A percentile compares a stretch with the other conserved stretches of the same genome.
Evolutionary conservation across 2,797 vertebrate genomes (phyloP).

Genomic region (Alauda arvensis): DNA sequence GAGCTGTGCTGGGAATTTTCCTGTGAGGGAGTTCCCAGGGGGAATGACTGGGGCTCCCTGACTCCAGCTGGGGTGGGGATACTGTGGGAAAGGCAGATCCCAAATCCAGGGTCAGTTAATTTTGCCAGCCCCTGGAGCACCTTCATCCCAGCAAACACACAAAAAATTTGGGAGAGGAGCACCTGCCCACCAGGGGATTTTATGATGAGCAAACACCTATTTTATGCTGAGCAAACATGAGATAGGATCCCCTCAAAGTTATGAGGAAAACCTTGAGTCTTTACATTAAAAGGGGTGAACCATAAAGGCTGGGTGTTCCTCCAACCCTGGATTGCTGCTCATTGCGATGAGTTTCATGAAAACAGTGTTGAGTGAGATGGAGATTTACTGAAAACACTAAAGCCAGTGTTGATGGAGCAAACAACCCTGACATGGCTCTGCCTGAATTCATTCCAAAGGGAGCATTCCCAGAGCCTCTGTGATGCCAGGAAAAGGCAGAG

Average conservation of each 20-base stretch:
- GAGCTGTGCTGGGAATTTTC: conserved; percentile 33
- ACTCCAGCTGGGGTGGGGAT: not conserved
- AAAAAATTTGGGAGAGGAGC: not conserved
- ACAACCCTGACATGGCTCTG: not conserved
- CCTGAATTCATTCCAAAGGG: not conserved
- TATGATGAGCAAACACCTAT: not conserved
- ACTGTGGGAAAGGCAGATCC: conserved; percentile 37
- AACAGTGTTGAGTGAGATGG: not conserved
- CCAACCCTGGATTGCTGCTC: not conserved
- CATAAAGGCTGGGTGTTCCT: not conserved
- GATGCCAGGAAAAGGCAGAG: not conserved
- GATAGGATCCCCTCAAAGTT: not conserved
- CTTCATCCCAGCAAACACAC: accelerated
- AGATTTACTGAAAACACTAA: conserved; percentile 22
- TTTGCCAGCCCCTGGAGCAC: not conserved
- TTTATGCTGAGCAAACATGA: not conserved
- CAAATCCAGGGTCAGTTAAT: not conserved
- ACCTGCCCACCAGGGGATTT: not conserved
- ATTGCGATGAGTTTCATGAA: not conserved
- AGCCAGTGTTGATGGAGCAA: not conserved
- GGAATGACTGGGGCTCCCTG: not conserved
- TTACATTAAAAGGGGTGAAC: not conserved
- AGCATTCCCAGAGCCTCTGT: not conserved
- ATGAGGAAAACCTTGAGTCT: not conserved
- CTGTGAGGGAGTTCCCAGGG: not conserved